Percentiles rank a stretch among this genome's conserved stretches.
Evolutionary conservation across 2,888 invertebrate species (phyloP).

Genomic region (Drosophila mimetica): DNA sequence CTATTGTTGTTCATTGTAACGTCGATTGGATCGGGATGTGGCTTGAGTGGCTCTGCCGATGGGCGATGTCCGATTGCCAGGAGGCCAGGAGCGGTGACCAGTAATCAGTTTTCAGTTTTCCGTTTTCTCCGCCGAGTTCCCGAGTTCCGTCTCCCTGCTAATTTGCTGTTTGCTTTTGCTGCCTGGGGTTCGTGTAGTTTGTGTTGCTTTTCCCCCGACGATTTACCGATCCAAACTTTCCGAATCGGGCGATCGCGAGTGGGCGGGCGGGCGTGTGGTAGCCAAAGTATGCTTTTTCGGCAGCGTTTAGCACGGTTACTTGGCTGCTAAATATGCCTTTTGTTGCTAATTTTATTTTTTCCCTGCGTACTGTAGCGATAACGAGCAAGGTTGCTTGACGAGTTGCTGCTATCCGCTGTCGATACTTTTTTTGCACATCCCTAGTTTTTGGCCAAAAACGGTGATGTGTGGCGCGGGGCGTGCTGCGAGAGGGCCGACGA

Average conservation of each 20-base stretch:
- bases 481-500: background rate
- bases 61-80: constrained; percentile 1
- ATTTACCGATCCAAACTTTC: constrained; percentile 40
- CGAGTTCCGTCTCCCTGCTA: background rate
- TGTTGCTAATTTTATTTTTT: constrained; percentile 55
- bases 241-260: background rate
- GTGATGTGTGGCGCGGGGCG: background rate
- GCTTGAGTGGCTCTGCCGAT: constrained; percentile 38
- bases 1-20: constrained; percentile 86
- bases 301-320: constrained; percentile 46
- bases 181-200: background rate
- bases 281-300: constrained; percentile 30
- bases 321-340: constrained; percentile 49
- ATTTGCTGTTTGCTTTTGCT: background rate
- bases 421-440: constrained; percentile 38
- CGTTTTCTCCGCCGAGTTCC: no score
- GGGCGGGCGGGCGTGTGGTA: constrained; percentile 28
- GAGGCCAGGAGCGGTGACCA: constrained; percentile 1
- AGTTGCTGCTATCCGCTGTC: constrained; percentile 22
- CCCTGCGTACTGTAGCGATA: constrained; percentile 49
- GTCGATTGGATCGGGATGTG: constrained; percentile 39
- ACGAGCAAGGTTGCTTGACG: constrained; percentile 42
- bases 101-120: no score
- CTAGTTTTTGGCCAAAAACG: constrained; percentile 8
- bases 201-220: background rate